Evolutionary conservation across 2,797 vertebrate genomes (phyloP).

Genomic region (Carcharodon carcharias): DNA sequence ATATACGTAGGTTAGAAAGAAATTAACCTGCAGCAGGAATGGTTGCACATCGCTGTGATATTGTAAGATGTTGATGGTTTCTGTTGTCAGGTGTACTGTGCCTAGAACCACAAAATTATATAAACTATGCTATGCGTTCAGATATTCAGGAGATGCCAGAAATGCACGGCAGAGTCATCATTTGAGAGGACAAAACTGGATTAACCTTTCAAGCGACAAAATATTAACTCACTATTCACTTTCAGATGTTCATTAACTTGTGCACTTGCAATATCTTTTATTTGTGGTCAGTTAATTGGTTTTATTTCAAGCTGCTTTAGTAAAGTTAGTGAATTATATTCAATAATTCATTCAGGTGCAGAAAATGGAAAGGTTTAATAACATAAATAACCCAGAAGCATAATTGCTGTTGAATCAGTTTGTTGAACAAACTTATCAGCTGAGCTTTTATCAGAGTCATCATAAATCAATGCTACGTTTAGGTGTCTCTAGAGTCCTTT

Average conservation of each 20-base stretch:
- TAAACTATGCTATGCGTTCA: too few relatives aligned
- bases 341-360: not conserved
- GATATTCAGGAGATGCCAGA: not conserved
- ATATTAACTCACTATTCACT: not conserved
- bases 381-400: not conserved
- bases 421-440: constrained; percentile 40
- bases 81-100: not conserved
- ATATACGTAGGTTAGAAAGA: constrained; percentile 50
- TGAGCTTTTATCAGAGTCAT: constrained; percentile 40
- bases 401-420: constrained; percentile 36
- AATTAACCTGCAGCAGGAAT: constrained; percentile 48
- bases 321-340: constrained; percentile 1
- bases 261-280: not conserved
- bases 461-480: constrained; percentile 46
- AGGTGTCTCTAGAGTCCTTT: constrained; percentile 40
- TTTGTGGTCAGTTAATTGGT: not conserved
- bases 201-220: not conserved
- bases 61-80: not conserved
- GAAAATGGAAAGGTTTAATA: not conserved
- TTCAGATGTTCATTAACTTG: not conserved
- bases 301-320: not conserved
- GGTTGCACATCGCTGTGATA: not conserved
- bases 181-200: not conserved
- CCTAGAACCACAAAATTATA: not conserved
- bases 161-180: not conserved